Percentiles rank a stretch among this genome's conserved stretches.
Conservation (phyloP, 1,140 invertebrate species). For the Drosophila tsacasi region DNA sequence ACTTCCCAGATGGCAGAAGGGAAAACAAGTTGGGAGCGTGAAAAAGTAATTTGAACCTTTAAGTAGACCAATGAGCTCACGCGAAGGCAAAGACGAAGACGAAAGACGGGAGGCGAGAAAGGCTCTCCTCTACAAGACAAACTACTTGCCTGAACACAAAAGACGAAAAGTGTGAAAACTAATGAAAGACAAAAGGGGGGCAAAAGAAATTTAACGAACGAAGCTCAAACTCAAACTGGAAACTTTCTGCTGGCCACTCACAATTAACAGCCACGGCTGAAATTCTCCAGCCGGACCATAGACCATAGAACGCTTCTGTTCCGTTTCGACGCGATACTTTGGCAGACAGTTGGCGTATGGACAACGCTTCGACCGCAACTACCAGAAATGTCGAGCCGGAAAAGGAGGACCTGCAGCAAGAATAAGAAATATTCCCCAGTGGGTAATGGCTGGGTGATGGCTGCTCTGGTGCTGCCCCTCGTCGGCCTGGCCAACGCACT, state of each 20-base stretch:
- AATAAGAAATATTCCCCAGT: conserved; percentile 20
- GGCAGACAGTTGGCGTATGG: conserved; percentile 63
- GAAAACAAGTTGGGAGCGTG: conserved; percentile 59
- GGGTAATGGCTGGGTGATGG: conserved; percentile 31
- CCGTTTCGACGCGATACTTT: conserved; percentile 39
- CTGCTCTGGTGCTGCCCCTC: conserved; percentile 3
- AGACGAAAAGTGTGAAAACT: conserved; percentile 74
- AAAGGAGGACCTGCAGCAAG: conserved; percentile 9
- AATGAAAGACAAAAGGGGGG: conserved; percentile 61
- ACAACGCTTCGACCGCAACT: conserved; percentile 63
- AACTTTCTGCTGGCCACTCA: conserved; percentile 50
- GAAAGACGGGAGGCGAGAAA: not conserved
- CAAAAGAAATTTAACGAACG: conserved; percentile 48
- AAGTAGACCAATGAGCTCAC: conserved; percentile 68
- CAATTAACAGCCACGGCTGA: conserved; percentile 65
- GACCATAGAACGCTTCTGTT: conserved; percentile 32
- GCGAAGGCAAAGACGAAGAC: conserved; percentile 1
- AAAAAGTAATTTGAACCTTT: conserved; percentile 78
- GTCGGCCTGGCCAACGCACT: conserved; percentile 28
- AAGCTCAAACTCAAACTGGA: conserved; percentile 57
- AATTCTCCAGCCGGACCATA: conserved; percentile 30
- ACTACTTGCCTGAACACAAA: conserved; percentile 57
- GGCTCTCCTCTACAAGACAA: conserved; percentile 47
- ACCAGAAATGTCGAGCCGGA: conserved; percentile 55
- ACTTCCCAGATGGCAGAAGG: conserved; percentile 30